phyloP scores from a whole-genome alignment of 2,888 invertebrate genomes.

The Caradrina kadenii region DNA sequence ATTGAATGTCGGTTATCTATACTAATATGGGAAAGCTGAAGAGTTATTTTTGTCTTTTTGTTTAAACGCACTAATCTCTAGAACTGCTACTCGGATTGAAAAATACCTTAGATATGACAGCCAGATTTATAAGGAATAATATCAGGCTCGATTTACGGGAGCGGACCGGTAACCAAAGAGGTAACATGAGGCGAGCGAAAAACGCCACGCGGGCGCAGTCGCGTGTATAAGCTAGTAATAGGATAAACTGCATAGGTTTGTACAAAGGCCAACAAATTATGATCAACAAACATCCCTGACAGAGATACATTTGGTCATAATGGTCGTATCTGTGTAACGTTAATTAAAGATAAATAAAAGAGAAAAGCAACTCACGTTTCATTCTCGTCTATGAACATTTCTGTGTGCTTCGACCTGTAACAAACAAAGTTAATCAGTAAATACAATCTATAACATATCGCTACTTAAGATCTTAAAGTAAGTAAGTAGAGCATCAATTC shows the following conservation, averaged over 20 bases:
- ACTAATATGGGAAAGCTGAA: too few species aligned
- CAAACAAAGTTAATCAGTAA: conserved; percentile 64
- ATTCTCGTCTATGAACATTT: conserved; percentile 90
- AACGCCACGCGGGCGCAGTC: too few species aligned
- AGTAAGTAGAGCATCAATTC: conserved; percentile 1
- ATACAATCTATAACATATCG: conserved; percentile 12
- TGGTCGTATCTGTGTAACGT: background rate
- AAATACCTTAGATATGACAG: too few species aligned
- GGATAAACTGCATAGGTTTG: conserved; percentile 1
- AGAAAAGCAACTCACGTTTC: conserved; percentile 83
- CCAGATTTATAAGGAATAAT: too few species aligned
- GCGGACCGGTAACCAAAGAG: too few species aligned
- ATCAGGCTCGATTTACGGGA: too few species aligned
- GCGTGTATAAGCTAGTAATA: background rate
- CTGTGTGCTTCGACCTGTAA: conserved; percentile 86
- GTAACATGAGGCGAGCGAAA: too few species aligned
- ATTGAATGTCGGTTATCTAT: conserved; percentile 7
- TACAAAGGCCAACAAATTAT: conserved; percentile 2
- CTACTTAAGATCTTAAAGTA: background rate
- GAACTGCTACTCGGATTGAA: too few species aligned
- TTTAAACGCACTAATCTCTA: too few species aligned
- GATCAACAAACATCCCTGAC: background rate
- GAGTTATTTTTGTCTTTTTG: too few species aligned
- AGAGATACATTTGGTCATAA: background rate
- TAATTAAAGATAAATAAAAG: conserved; percentile 11